Conservation (phyloP, 2,888 invertebrate species). For the Pyrochroa serraticornis region DNA sequence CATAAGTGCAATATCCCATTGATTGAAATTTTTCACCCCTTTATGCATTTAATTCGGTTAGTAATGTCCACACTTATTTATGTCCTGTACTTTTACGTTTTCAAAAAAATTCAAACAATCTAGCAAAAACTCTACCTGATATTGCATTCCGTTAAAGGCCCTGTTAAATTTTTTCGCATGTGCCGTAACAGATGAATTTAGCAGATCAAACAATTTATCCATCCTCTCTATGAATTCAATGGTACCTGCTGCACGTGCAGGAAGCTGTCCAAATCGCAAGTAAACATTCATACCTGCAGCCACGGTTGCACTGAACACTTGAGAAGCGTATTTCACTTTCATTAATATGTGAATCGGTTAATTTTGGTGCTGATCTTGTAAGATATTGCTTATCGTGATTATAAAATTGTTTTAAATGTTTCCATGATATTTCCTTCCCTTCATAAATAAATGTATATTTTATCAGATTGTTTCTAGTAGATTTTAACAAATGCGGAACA, state of each 20-base stretch:
- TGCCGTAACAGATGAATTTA: constrained; percentile 2
- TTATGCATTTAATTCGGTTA: constrained; percentile 2
- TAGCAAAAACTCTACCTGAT: not conserved
- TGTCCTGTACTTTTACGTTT: not conserved
- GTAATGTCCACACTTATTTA: not conserved
- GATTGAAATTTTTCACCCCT: constrained; percentile 20
- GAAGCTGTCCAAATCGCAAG: not conserved
- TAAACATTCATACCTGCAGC: constrained; percentile 1
- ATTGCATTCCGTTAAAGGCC: not conserved
- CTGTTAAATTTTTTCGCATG: not conserved
- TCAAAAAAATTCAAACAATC: not conserved
- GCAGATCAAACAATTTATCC: no score
- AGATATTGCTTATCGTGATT: constrained; percentile 12
- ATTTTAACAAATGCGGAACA: no score
- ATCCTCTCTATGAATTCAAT: constrained; percentile 8
- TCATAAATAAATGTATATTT: constrained; percentile 23
- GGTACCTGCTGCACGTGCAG: not conserved
- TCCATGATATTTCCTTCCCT: constrained; percentile 27
- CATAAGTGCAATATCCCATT: constrained; percentile 30
- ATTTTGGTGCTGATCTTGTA: constrained; percentile 26
- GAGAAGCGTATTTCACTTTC: constrained; percentile 32
- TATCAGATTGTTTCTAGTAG: constrained; percentile 33
- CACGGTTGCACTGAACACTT: constrained; percentile 7
- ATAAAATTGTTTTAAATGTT: constrained; percentile 26
- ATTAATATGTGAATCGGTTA: constrained; percentile 34